A percentile compares a stretch with the other conserved stretches of the same genome.
These are phyloP conservation scores for Amphipoea oculea DNA, from an alignment of 2,888 invertebrate species.

Conservation along the genomic window DNA sequence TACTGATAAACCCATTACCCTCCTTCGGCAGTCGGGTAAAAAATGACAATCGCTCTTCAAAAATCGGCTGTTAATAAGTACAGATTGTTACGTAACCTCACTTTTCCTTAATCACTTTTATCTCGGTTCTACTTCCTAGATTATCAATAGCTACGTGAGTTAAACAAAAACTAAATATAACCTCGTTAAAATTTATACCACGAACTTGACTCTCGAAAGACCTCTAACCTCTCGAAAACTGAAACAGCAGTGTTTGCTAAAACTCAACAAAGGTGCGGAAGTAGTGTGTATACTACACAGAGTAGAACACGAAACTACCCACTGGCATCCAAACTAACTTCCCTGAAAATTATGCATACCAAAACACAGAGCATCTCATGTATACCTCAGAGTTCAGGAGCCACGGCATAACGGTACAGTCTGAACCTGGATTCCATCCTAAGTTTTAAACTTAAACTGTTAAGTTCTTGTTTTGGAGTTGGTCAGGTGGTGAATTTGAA, in stretches of 20 bases:
- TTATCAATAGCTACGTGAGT: not conserved
- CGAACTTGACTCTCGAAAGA: conserved; percentile 7
- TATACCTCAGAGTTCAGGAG: conserved; percentile 38
- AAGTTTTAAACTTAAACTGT: conserved; percentile 30
- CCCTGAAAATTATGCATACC: conserved; percentile 57
- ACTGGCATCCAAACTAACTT: conserved; percentile 48
- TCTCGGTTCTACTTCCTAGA: too few species aligned
- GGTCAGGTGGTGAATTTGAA: not conserved
- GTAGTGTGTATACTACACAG: conserved; percentile 20
- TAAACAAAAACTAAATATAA: not conserved
- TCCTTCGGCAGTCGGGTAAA: too few species aligned
- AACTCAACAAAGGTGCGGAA: conserved; percentile 32
- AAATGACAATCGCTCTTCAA: too few species aligned
- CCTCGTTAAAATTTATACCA: not conserved
- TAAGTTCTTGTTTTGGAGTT: conserved; percentile 15
- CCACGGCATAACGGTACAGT: conserved; percentile 38
- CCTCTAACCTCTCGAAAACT: conserved; percentile 16
- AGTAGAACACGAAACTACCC: conserved; percentile 37
- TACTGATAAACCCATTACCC: too few species aligned
- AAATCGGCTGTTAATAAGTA: too few species aligned
- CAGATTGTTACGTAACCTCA: too few species aligned
- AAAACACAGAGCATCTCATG: conserved; percentile 54
- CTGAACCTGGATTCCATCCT: conserved; percentile 26
- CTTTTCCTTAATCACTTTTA: too few species aligned
- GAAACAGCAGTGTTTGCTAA: conserved; percentile 27